Conservation (phyloP, 2,797 vertebrate genomes). For the Ibycter americanus region DNA sequence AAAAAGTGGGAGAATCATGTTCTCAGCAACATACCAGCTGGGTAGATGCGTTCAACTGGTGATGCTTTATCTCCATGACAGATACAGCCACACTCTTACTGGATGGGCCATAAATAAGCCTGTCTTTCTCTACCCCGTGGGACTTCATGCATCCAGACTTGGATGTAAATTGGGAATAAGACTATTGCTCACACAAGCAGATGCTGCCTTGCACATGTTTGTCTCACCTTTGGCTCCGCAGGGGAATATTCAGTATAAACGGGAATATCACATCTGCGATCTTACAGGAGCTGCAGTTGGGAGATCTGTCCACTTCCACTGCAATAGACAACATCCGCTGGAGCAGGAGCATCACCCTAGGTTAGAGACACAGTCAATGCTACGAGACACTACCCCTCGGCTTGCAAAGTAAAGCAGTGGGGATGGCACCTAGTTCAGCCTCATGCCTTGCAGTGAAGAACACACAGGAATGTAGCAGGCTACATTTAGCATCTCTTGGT, state of each 20-base stretch:
- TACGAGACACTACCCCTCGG: background rate
- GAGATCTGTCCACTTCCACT: conserved; percentile 89
- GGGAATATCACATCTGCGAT: conserved; percentile 87
- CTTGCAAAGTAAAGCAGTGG: background rate
- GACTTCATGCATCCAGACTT: background rate
- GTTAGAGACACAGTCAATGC: background rate
- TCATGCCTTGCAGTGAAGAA: background rate
- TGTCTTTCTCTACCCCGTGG: background rate
- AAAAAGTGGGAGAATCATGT: background rate
- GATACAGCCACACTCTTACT: background rate
- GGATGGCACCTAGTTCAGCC: background rate
- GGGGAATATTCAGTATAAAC: conserved; percentile 77
- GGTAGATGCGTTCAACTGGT: background rate
- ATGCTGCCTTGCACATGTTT: background rate
- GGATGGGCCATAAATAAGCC: background rate
- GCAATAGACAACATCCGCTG: conserved; percentile 91
- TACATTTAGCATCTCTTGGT: background rate
- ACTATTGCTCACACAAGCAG: background rate
- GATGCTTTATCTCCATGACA: background rate
- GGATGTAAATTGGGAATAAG: background rate
- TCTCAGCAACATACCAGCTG: background rate
- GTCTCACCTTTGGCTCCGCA: conserved; percentile 81
- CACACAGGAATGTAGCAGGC: accelerated
- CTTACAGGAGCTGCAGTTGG: conserved; percentile 84
- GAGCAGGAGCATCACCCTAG: conserved; percentile 82